Conservation (phyloP, 2,797 vertebrate species). For the Cygnus olor region DNA sequence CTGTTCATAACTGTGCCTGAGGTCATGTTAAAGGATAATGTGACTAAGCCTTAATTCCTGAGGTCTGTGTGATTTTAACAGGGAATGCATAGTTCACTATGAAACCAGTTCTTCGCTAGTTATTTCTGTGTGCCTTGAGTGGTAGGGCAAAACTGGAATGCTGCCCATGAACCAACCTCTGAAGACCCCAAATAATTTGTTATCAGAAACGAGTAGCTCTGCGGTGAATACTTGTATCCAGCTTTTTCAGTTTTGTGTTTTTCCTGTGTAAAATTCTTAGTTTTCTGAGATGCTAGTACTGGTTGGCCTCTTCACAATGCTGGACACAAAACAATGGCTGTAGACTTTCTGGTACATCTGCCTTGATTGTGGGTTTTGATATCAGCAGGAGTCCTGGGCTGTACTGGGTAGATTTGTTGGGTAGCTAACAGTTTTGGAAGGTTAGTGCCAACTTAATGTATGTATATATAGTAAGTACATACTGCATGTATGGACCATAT, state of each 20-base stretch:
- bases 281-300: not conserved
- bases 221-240: not conserved
- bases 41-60: not conserved
- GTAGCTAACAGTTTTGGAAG: conserved; percentile 90
- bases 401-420: conserved; percentile 87
- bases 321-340: conserved; percentile 87
- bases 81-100: not conserved
- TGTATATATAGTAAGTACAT: not conserved
- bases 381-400: conserved; percentile 84
- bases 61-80: not conserved
- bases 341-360: conserved; percentile 86
- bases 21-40: not conserved
- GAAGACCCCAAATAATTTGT: not conserved
- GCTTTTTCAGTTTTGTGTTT: not conserved
- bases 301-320: conserved; percentile 67
- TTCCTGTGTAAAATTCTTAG: not conserved
- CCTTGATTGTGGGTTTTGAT: conserved; percentile 88
- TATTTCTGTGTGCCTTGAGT: not conserved
- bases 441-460: conserved; percentile 41
- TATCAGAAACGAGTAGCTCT: not conserved
- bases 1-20: not conserved
- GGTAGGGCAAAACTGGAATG: not conserved
- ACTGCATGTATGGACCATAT: not conserved
- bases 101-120: not conserved
- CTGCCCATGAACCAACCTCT: not conserved